Conservation (phyloP, 2,797 vertebrate genomes). For the Myoxocephalus aenaeus region DNA sequence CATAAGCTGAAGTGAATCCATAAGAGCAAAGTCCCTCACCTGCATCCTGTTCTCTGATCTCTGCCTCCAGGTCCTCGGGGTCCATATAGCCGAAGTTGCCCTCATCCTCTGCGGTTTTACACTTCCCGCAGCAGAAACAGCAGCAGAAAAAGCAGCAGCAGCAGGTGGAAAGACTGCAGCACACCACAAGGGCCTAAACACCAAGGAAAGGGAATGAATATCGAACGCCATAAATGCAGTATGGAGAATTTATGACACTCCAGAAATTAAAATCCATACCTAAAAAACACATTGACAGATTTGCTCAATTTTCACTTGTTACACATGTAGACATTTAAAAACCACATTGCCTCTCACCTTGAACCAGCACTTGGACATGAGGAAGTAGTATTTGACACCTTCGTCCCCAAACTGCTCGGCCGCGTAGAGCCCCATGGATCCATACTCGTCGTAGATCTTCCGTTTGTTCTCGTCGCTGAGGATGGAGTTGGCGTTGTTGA, state of each 20-base stretch:
- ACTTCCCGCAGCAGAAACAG: conserved; percentile 90
- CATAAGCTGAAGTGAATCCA: background rate
- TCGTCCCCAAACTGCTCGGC: conserved; percentile 94
- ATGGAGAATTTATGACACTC: background rate
- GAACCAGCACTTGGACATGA: conserved; percentile 94
- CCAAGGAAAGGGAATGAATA: background rate
- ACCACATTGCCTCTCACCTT: conserved; percentile 82
- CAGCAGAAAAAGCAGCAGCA: conserved; percentile 92
- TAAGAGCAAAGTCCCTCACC: conserved; percentile 61
- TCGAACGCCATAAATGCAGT: background rate
- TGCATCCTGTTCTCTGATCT: conserved; percentile 77
- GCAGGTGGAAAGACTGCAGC: conserved; percentile 85
- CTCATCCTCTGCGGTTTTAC: conserved; percentile 71
- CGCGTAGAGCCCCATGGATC: conserved; percentile 93
- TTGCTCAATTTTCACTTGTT: background rate
- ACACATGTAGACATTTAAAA: background rate
- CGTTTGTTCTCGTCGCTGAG: conserved; percentile 90
- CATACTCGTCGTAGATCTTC: conserved; percentile 90
- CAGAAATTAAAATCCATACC: background rate
- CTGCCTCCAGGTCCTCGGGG: conserved; percentile 88
- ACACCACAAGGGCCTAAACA: conserved; percentile 81
- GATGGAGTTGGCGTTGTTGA: conserved; percentile 93
- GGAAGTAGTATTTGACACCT: conserved; percentile 90
- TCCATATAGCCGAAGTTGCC: conserved; percentile 76
- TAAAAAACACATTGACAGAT: background rate